Evolutionary conservation across 2,888 invertebrate species (phyloP).

Genomic region (Ophion slaviceki): DNA sequence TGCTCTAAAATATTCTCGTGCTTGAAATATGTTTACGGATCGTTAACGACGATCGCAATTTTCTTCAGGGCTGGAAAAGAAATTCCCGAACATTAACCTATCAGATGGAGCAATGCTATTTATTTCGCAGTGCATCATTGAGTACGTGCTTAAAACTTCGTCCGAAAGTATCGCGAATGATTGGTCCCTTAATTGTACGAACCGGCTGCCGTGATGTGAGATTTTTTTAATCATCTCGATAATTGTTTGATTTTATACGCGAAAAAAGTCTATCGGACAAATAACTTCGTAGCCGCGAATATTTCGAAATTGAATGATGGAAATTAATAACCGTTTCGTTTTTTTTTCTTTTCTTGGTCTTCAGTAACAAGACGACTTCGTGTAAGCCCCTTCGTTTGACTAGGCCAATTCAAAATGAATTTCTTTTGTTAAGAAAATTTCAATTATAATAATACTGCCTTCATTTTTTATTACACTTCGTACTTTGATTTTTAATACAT

Average conservation of each 20-base stretch:
- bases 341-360: too few relatives aligned
- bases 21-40: slow-evolving; percentile 11
- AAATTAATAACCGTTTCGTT: too few relatives aligned
- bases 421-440: too few relatives aligned
- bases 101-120: background rate
- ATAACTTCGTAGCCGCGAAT: too few relatives aligned
- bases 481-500: too few relatives aligned
- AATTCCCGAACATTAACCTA: background rate
- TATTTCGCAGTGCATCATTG: background rate
- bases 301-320: too few relatives aligned
- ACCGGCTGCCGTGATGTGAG: background rate
- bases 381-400: too few relatives aligned
- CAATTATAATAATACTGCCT: too few relatives aligned
- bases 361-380: too few relatives aligned
- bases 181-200: background rate
- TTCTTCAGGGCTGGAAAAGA: background rate
- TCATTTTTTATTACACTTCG: too few relatives aligned
- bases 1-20: background rate
- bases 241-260: background rate
- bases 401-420: too few relatives aligned
- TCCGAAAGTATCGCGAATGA: background rate
- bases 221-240: background rate
- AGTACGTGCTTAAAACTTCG: background rate
- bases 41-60: slow-evolving; percentile 14
- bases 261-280: background rate